Evolutionary conservation across 2,797 vertebrate species (phyloP).

Genomic region (Borostomias antarcticus): DNA sequence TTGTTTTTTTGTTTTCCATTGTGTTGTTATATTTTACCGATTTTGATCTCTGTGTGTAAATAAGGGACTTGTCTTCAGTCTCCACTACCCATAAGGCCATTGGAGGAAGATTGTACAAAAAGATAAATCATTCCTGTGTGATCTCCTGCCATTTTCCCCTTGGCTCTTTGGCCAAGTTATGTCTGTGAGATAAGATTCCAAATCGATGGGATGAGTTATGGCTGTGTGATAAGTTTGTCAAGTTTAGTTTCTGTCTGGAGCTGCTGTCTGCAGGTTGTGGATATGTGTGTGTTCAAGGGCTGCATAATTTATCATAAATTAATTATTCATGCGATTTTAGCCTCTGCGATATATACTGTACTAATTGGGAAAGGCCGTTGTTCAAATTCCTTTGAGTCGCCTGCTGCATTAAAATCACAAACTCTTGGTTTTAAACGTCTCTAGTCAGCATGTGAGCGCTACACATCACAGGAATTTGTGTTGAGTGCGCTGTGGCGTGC

Average conservation of each 20-base stretch:
- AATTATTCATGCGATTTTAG: too few relatives aligned
- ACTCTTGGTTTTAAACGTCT: too few relatives aligned
- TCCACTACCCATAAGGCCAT: background rate
- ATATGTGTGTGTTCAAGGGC: background rate
- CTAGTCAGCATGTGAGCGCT: too few relatives aligned
- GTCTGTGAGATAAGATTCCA: conserved; percentile 32
- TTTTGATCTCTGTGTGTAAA: background rate
- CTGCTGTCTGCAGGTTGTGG: background rate
- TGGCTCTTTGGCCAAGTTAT: conserved; percentile 27
- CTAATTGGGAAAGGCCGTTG: too few relatives aligned
- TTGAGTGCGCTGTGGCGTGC: too few relatives aligned
- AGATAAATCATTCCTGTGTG: conserved; percentile 31
- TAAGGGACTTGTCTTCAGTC: background rate
- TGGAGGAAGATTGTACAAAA: conserved; percentile 4
- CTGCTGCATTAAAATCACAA: too few relatives aligned
- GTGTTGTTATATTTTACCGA: background rate
- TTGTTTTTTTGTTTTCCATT: background rate
- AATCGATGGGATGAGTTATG: conserved; percentile 42
- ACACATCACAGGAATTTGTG: too few relatives aligned
- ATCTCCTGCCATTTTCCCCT: conserved; percentile 35
- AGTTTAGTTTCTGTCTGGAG: conserved; percentile 2
- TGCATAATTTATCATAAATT: too few relatives aligned
- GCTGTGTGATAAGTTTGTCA: background rate
- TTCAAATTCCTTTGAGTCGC: too few relatives aligned
- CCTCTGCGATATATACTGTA: too few relatives aligned